phyloP scores from a whole-genome alignment of 2,113 vertebrate species.

The Atlantisia rogersi region DNA sequence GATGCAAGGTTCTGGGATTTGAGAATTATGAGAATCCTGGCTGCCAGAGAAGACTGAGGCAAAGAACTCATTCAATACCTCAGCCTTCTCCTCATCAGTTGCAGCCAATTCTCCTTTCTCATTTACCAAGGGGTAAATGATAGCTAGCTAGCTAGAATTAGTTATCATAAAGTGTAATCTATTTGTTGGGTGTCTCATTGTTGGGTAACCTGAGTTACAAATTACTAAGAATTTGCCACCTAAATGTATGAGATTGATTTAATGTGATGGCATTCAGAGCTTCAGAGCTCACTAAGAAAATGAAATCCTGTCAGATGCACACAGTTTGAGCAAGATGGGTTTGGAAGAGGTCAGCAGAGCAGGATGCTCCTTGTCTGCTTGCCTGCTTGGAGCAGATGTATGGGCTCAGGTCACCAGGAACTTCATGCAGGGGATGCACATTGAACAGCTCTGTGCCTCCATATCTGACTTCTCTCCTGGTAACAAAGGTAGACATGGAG shows the following conservation, averaged over 20 bases:
- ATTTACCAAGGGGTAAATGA: no score
- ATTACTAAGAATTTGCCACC: neutral
- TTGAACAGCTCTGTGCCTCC: neutral
- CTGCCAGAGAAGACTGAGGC: no score
- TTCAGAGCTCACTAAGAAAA: neutral
- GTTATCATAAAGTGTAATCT: neutral
- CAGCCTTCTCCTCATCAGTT: no score
- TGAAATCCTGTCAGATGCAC: neutral
- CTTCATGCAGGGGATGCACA: neutral
- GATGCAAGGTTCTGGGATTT: no score
- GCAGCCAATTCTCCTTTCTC: no score
- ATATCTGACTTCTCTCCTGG: neutral
- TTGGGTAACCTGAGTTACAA: neutral
- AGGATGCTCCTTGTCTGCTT: neutral
- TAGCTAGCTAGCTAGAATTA: neutral
- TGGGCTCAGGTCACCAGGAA: neutral
- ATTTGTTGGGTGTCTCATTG: neutral
- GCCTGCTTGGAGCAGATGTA: fast-evolving
- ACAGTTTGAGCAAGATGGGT: neutral
- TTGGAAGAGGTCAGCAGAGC: neutral
- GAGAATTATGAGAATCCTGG: no score
- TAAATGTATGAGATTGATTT: neutral
- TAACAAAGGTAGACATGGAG: neutral
- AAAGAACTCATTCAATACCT: no score
- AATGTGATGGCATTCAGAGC: neutral